Conservation (phyloP, 1,140 invertebrate genomes). For the Drosophila melanogaster region DNA sequence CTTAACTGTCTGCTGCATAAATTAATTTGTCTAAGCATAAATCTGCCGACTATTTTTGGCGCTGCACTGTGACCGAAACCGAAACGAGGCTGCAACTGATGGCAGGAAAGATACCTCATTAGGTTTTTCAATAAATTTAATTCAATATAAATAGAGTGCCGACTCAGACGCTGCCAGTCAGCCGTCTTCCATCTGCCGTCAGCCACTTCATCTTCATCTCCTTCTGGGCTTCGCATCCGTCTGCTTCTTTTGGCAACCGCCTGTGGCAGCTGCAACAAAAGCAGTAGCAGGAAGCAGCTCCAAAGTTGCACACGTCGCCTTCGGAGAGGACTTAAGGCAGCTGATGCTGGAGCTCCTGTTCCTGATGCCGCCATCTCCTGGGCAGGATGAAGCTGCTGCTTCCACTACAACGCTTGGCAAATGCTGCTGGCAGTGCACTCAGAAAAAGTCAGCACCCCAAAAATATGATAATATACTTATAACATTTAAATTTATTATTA, state of each 20-base stretch:
- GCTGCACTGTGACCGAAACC: constrained; percentile 40
- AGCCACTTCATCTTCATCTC: constrained; percentile 78
- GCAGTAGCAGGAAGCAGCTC: constrained; percentile 31
- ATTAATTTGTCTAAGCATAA: constrained; percentile 76
- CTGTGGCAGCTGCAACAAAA: constrained; percentile 28
- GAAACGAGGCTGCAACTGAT: constrained; percentile 52
- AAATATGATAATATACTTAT: too few species aligned
- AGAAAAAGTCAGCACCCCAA: neutral
- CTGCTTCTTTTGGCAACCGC: constrained; percentile 54
- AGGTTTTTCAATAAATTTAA: constrained; percentile 82
- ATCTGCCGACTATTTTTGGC: constrained; percentile 63
- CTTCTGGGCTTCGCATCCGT: constrained; percentile 39
- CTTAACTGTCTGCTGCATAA: constrained; percentile 71
- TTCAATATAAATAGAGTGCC: constrained; percentile 74
- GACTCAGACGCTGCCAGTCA: constrained; percentile 46
- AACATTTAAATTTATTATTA: too few species aligned
- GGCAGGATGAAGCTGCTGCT: constrained; percentile 16
- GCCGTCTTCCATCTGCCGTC: constrained; percentile 15
- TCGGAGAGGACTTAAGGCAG: constrained; percentile 54
- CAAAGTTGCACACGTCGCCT: constrained; percentile 71
- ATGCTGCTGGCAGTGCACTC: neutral
- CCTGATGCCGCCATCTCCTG: constrained; percentile 9
- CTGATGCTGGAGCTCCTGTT: constrained; percentile 23
- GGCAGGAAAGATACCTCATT: constrained; percentile 67
- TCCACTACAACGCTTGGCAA: constrained; percentile 28